These are phyloP conservation scores for Thecocarcelia acutangulata DNA, from an alignment of 2,888 invertebrate genomes.

Conservation along the genomic window DNA sequence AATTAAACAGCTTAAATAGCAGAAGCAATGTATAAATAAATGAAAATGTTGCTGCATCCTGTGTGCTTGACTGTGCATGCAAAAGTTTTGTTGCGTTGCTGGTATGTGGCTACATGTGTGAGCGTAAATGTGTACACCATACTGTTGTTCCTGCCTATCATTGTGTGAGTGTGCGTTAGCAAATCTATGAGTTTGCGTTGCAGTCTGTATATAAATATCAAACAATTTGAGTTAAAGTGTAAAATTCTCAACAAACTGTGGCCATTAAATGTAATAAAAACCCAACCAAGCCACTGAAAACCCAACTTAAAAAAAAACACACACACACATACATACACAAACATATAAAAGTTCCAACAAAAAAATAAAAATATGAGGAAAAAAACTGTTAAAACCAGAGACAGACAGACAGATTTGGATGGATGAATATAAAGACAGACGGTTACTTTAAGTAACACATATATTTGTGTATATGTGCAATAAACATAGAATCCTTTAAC, in stretches of 20 bases:
- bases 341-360: conserved; percentile 26
- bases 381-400: conserved; percentile 3
- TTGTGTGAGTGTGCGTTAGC: not conserved
- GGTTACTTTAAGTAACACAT: not conserved
- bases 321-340: not conserved
- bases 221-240: conserved; percentile 66
- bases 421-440: conserved; percentile 13
- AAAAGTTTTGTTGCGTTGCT: not conserved
- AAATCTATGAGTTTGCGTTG: not conserved
- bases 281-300: conserved; percentile 44
- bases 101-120: not conserved
- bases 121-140: not conserved
- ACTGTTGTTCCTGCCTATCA: too few species aligned
- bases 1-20: conserved; percentile 64
- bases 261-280: conserved; percentile 65
- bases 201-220: conserved; percentile 51
- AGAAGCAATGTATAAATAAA: conserved; percentile 19
- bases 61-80: conserved; percentile 3
- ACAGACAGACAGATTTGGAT: not conserved
- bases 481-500: not conserved
- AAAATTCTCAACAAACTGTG: conserved; percentile 68
- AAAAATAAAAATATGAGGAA: conserved; percentile 23
- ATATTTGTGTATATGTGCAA: not conserved
- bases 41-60: not conserved
- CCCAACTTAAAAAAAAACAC: not conserved